Evolutionary conservation across 2,797 vertebrate genomes (phyloP), one percentile per base, ranked within the genome.

Genomic region (Ataeniobius toweri): DNA sequence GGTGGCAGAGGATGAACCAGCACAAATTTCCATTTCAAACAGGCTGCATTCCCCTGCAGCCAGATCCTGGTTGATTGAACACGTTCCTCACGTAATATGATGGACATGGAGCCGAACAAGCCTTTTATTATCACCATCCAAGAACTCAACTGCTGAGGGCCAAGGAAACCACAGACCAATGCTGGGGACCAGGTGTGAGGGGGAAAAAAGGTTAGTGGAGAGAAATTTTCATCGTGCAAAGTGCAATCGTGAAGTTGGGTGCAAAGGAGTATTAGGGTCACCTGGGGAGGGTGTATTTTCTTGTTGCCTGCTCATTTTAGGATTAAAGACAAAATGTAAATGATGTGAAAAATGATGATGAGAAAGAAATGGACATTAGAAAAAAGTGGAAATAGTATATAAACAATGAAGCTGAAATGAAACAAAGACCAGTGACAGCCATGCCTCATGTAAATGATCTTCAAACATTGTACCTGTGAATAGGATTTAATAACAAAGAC

Each of bases 21-120:
- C 67, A 8, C 76, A 92, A 74, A 92, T 96, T 96, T 96, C 92
- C 94, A 94, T 96, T 95, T 95, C 95, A 94, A 92, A 96, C 93
- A 86, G 48, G 53, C 68, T 73, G 78, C 44, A 50, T 76, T 85
- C 76, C 92, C 95, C 90, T 91, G 92, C 85, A 93, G 94, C 93
- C 86, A 89, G 86, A 85, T 83, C 91, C 93, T 89, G 86, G 48
- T 83, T 92, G 93, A 94, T 87, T 92, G 85, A 94, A 94, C 96
- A 93, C 92, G 95, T 94, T 94, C 88, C 87, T 94, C 93, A 84
- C 86, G 89, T 92, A 89, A 83, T 78, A 74, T 89, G 91, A 94
- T 96, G 96, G 95, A 95, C 79, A 83, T 85, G 92, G 83, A 95
- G 96, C 96, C 96, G 96, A 94, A 88, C 67, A 84, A 83, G 78